Percentiles rank a stretch among this genome's conserved stretches.
Conservation (phyloP, 1,140 invertebrate species). For the Drosophila bocqueti region DNA sequence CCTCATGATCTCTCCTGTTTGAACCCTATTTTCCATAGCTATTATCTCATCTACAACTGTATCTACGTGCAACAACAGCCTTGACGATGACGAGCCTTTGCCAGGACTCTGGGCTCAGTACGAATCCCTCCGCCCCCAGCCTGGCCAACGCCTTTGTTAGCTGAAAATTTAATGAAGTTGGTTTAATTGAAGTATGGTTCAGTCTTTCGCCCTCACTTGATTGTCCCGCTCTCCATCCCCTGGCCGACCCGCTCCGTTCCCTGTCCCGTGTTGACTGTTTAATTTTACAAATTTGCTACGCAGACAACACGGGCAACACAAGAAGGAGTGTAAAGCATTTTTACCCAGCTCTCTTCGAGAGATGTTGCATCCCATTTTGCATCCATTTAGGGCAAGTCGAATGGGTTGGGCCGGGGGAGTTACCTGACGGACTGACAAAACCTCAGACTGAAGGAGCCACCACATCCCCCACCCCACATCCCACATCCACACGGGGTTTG, state of each 20-base stretch:
- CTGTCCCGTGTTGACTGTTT: constrained; percentile 70
- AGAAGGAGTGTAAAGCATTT: constrained; percentile 65
- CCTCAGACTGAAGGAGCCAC: constrained; percentile 13
- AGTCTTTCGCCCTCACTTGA: constrained; percentile 38
- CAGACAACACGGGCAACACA: constrained; percentile 61
- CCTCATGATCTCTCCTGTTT: neutral
- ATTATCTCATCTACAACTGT: neutral
- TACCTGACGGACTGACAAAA: constrained; percentile 39
- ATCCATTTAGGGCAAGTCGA: constrained; percentile 76
- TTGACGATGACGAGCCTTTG: constrained; percentile 50
- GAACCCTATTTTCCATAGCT: neutral
- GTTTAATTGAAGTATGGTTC: constrained; percentile 81
- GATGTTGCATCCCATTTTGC: constrained; percentile 65
- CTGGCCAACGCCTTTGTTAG: constrained; percentile 78
- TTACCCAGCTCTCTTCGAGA: constrained; percentile 31
- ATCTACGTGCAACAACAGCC: constrained; percentile 64
- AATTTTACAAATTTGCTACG: constrained; percentile 84
- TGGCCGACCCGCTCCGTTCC: neutral
- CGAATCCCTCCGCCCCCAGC: constrained; percentile 13
- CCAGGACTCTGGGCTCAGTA: constrained; percentile 12
- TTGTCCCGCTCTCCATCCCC: constrained; percentile 8
- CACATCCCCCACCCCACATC: neutral
- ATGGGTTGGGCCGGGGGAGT: constrained; percentile 20
- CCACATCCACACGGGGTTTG: constrained; percentile 19
- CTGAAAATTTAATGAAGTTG: constrained; percentile 84